Conservation (phyloP, 2,797 vertebrate species). For the Clarias fuscus region DNA sequence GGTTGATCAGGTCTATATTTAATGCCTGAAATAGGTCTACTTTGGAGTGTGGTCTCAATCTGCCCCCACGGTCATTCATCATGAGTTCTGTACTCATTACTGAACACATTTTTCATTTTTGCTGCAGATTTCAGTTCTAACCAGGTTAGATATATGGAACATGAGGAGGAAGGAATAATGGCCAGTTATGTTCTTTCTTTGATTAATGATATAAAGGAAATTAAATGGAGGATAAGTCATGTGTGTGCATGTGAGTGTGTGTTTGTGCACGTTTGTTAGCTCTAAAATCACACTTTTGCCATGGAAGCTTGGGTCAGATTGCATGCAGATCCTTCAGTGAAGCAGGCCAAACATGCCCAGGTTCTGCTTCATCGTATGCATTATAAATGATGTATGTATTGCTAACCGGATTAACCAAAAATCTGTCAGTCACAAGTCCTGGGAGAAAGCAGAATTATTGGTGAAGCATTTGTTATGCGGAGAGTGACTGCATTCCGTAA, state of each 20-base stretch:
- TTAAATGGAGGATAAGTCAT: neutral
- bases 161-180: neutral
- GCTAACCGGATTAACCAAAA: conserved; percentile 23
- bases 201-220: neutral
- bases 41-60: neutral
- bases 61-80: neutral
- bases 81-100: conserved; percentile 4
- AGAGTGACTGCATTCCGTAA: conserved; percentile 6
- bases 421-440: conserved; percentile 20
- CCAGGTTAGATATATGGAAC: neutral
- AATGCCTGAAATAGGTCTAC: conserved; percentile 1
- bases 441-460: conserved; percentile 9
- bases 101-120: neutral
- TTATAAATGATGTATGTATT: conserved; percentile 32
- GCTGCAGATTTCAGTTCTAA: neutral
- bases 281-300: neutral
- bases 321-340: conserved; percentile 21
- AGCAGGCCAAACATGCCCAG: conserved; percentile 28
- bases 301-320: conserved; percentile 19
- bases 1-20: neutral
- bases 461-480: neutral
- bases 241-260: neutral
- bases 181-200: neutral
- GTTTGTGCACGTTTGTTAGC: neutral
- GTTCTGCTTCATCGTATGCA: conserved; percentile 15